Conservation (phyloP, 2,797 vertebrate species). For the Mormyrus hasselquistii region DNA sequence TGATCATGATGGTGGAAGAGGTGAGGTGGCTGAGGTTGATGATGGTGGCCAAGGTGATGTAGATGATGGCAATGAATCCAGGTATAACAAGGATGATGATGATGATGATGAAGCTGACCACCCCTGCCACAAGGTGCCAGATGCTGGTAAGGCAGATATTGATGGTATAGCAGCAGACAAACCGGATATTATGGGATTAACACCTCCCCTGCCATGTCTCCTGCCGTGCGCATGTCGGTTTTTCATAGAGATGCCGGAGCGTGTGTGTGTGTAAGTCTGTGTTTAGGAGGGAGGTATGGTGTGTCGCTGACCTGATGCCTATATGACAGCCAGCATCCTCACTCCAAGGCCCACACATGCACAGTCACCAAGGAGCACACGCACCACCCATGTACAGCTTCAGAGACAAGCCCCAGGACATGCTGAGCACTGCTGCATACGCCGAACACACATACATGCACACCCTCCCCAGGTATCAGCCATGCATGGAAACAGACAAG, state of each 20-base stretch:
- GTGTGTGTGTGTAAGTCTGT: slow-evolving; percentile 43
- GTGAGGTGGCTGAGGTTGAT: neutral
- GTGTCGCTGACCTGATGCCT: slow-evolving; percentile 25
- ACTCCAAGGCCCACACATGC: slow-evolving; percentile 21
- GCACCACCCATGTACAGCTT: neutral
- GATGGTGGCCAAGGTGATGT: neutral
- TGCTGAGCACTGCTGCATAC: neutral
- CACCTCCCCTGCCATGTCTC: neutral
- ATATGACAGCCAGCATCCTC: slow-evolving; percentile 38
- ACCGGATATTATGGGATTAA: slow-evolving; percentile 3
- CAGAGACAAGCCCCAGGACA: neutral
- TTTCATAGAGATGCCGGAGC: neutral
- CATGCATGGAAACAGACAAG: neutral
- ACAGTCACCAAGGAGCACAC: neutral
- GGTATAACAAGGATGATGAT: neutral
- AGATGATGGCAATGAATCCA: neutral
- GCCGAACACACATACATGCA: neutral
- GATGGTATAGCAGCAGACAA: slow-evolving; percentile 9
- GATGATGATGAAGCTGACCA: neutral
- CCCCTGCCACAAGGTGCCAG: neutral
- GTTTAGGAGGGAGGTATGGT: neutral
- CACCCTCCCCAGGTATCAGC: neutral
- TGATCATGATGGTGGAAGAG: neutral
- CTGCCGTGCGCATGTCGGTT: slow-evolving; percentile 27
- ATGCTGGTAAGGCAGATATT: neutral